phyloP scores from a whole-genome alignment of 2,888 invertebrate species.

The Pachliopta kotzebuea region DNA sequence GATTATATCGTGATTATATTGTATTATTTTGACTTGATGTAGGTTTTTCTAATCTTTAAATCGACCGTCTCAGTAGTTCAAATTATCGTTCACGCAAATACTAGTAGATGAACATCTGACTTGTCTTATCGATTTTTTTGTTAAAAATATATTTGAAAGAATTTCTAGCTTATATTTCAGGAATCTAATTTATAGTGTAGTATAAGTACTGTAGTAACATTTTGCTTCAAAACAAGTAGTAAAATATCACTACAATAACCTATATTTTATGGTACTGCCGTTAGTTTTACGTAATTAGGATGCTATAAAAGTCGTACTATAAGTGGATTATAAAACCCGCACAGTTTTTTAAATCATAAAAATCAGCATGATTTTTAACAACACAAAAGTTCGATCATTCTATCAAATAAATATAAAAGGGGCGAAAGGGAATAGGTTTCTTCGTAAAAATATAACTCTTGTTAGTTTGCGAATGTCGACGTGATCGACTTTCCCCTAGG shows the following conservation, averaged over 20 bases:
- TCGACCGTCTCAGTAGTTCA: neutral
- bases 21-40: neutral
- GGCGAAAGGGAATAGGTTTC: neutral
- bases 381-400: neutral
- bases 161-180: neutral
- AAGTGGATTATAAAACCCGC: no score
- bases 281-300: no score
- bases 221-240: neutral
- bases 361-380: neutral
- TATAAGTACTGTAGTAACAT: neutral
- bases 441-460: neutral
- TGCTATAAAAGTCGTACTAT: no score
- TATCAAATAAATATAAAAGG: neutral
- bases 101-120: no score
- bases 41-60: neutral
- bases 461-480: constrained; percentile 2
- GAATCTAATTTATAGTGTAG: neutral
- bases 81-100: no score
- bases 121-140: no score
- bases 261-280: no score
- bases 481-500: constrained; percentile 1
- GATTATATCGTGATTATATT: neutral
- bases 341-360: no score
- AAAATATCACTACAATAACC: no score
- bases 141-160: neutral